A percentile compares a stretch with the other conserved stretches of the same genome.
Conservation (phyloP, 2,888 invertebrate genomes). For the Reticulitermes lucifugus region DNA sequence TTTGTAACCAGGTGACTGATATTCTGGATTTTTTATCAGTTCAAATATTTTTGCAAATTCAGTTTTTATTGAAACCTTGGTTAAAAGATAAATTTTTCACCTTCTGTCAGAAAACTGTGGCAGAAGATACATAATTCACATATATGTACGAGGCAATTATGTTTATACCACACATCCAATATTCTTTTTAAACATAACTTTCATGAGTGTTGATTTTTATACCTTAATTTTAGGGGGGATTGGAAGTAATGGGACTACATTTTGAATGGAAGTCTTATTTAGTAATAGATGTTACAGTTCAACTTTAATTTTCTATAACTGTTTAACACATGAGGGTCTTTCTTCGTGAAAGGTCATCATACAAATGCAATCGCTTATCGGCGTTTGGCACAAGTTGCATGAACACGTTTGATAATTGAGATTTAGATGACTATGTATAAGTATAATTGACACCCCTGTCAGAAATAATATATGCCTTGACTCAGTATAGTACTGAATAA, state of each 20-base stretch:
- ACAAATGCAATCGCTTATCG: not conserved
- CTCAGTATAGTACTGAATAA: not conserved
- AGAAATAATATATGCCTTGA: not conserved
- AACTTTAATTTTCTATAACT: not conserved
- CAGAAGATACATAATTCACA: too few relatives aligned
- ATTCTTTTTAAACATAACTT: too few relatives aligned
- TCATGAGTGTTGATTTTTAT: too few relatives aligned
- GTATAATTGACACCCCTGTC: not conserved
- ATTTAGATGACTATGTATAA: not conserved
- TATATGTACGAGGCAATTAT: too few relatives aligned
- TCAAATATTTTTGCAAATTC: too few relatives aligned
- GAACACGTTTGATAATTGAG: not conserved
- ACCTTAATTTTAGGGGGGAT: too few relatives aligned
- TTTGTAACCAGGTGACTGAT: not conserved
- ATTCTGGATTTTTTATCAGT: too few relatives aligned
- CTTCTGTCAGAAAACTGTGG: too few relatives aligned
- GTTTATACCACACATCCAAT: too few relatives aligned
- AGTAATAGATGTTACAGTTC: too few relatives aligned
- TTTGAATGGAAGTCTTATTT: too few relatives aligned
- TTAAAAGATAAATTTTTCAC: not conserved
- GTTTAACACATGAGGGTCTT: not conserved
- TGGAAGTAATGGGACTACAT: too few relatives aligned
- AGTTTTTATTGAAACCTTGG: not conserved
- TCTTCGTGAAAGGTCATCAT: not conserved
- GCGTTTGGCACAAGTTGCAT: not conserved